These are phyloP conservation scores for Goniozus legneri DNA, from an alignment of 1,140 invertebrate genomes.

Conservation along the genomic window DNA sequence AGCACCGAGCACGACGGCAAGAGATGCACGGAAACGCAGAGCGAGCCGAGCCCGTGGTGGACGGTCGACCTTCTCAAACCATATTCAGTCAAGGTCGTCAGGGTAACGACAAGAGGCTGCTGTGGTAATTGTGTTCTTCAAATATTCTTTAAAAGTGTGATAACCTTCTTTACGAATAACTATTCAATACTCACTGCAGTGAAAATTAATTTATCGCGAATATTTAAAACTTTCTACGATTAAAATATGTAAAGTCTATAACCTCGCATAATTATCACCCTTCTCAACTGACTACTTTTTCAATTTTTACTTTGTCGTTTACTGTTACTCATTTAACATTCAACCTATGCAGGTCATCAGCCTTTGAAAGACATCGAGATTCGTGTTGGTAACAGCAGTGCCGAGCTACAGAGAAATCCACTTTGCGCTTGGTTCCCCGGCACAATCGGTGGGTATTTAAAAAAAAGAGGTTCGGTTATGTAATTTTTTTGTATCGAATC, in stretches of 20 bases:
- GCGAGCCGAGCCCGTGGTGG: slow-evolving; percentile 89
- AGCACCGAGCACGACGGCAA: slow-evolving; percentile 82
- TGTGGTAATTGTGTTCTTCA: slow-evolving; percentile 71
- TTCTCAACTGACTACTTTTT: too few species aligned
- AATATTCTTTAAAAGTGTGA: too few species aligned
- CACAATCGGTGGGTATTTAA: slow-evolving; percentile 71
- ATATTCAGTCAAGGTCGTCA: slow-evolving; percentile 78
- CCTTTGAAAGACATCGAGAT: slow-evolving; percentile 90
- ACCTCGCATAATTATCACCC: too few species aligned
- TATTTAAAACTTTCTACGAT: too few species aligned
- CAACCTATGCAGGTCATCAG: slow-evolving; percentile 65
- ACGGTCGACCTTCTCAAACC: slow-evolving; percentile 79
- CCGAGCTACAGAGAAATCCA: slow-evolving; percentile 80
- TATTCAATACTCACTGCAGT: not conserved
- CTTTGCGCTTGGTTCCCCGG: slow-evolving; percentile 91
- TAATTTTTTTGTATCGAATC: too few species aligned
- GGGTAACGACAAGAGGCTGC: slow-evolving; percentile 82
- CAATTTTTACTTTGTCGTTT: too few species aligned
- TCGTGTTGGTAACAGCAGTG: slow-evolving; percentile 84
- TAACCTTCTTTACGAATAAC: too few species aligned
- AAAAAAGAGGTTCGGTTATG: too few species aligned
- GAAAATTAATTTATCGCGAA: not conserved
- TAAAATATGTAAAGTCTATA: too few species aligned
- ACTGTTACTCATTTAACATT: not conserved
- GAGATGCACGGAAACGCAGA: slow-evolving; percentile 83